phyloP scores from a whole-genome alignment of 2,888 invertebrate species.

The Calliphora vomitoria region DNA sequence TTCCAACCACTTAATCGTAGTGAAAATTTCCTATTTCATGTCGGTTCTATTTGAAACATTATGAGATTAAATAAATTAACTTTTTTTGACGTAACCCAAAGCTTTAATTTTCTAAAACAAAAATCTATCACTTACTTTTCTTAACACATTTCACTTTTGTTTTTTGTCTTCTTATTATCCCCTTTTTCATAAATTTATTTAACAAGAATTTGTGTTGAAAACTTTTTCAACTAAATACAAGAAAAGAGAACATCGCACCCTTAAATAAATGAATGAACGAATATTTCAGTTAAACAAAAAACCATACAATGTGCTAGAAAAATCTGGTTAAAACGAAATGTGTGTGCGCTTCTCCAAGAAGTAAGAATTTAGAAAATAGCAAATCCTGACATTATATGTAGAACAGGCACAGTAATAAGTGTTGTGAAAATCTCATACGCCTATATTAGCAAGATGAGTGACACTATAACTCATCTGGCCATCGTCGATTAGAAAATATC shows the following conservation, averaged over 20 bases:
- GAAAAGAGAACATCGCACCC: conserved; percentile 16
- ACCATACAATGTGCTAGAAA: background rate
- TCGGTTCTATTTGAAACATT: background rate
- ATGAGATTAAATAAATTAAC: background rate
- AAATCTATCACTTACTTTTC: background rate
- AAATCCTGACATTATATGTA: too few species aligned
- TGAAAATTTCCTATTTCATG: background rate
- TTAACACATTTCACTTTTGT: background rate
- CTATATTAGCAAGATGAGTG: too few species aligned
- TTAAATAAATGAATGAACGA: background rate
- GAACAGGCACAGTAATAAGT: too few species aligned
- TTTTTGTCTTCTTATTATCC: background rate
- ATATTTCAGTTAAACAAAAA: background rate
- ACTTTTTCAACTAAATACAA: background rate
- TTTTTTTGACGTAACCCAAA: background rate
- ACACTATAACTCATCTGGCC: too few species aligned
- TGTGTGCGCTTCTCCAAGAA: too few species aligned
- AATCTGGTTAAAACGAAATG: background rate
- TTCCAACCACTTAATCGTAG: background rate
- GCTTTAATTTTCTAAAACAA: background rate
- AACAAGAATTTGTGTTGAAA: conserved; percentile 6
- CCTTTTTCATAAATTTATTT: background rate
- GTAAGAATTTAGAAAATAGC: too few species aligned
- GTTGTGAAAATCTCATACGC: too few species aligned
- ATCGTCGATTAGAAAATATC: too few species aligned